These are phyloP conservation scores for Pipra filicauda DNA, from an alignment of 2,113 vertebrate genomes.

Conservation along the genomic window DNA sequence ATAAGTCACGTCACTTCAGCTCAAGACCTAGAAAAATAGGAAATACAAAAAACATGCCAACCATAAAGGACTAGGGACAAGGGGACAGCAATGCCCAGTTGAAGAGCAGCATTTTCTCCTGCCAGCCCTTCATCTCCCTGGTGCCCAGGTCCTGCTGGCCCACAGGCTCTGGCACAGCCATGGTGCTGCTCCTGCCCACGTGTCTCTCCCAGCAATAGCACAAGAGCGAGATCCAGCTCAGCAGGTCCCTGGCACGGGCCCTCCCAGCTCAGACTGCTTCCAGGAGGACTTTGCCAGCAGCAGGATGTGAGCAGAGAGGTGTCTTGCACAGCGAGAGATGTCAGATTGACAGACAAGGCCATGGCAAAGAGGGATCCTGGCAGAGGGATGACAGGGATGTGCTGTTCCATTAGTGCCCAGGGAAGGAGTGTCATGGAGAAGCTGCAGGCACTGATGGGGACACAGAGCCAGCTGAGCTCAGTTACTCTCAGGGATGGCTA, in stretches of 20 bases:
- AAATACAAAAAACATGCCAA: background rate
- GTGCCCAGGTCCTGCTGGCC: background rate
- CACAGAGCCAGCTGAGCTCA: background rate
- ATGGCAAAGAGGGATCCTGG: background rate
- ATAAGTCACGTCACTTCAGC: background rate
- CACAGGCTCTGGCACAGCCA: background rate
- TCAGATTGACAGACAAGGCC: background rate
- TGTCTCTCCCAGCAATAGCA: background rate
- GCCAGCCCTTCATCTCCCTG: background rate
- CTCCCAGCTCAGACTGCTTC: background rate
- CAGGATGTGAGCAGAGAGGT: background rate
- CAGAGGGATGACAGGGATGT: background rate
- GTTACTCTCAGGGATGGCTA: background rate
- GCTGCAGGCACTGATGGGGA: background rate
- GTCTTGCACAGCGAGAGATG: rapidly evolving
- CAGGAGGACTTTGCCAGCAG: background rate
- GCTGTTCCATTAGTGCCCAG: background rate
- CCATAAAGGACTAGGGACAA: background rate
- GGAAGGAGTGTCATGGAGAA: background rate
- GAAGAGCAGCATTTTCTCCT: background rate
- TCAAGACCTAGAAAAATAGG: background rate
- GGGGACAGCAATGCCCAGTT: no score
- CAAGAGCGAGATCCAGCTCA: background rate
- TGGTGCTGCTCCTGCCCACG: background rate
- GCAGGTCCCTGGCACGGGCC: background rate